These are phyloP conservation scores for Azorinus chamasolen DNA, from an alignment of 2,888 invertebrate species.

Conservation along the genomic window DNA sequence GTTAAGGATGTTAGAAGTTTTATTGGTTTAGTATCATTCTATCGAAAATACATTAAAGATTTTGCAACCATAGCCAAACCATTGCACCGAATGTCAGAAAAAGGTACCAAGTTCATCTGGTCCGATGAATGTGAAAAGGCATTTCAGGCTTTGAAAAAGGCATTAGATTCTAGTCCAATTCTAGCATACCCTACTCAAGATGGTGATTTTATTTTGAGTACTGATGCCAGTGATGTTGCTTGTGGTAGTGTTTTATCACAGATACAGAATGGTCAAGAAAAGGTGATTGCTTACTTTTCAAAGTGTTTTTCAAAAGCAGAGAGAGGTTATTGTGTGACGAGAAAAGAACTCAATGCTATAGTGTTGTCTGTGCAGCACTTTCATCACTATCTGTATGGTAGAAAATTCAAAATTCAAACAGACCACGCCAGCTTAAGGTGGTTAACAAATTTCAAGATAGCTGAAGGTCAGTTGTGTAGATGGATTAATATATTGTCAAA, in stretches of 20 bases:
- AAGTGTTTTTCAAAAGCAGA: slow-evolving; percentile 17
- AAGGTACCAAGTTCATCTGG: slow-evolving; percentile 21
- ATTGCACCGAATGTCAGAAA: slow-evolving; percentile 20
- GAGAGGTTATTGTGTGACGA: slow-evolving; percentile 16
- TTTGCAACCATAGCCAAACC: slow-evolving; percentile 30
- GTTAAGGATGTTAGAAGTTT: slow-evolving; percentile 33
- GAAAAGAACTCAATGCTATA: slow-evolving; percentile 4
- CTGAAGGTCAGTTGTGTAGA: slow-evolving; percentile 13
- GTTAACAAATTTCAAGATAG: slow-evolving; percentile 11
- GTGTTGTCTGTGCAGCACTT: slow-evolving; percentile 4
- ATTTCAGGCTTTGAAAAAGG: slow-evolving; percentile 10
- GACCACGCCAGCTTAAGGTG: slow-evolving; percentile 11
- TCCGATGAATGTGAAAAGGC: slow-evolving; percentile 15
- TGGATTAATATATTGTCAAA: slow-evolving; percentile 5
- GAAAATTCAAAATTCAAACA: background rate
- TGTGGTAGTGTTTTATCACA: slow-evolving; percentile 19
- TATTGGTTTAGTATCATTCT: slow-evolving; percentile 28
- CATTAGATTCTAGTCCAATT: slow-evolving; percentile 9
- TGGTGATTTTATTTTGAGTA: slow-evolving; percentile 19
- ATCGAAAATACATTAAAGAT: slow-evolving; percentile 29
- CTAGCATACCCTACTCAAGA: slow-evolving; percentile 14
- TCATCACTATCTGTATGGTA: slow-evolving; percentile 14
- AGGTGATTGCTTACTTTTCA: slow-evolving; percentile 16
- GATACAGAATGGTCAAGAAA: slow-evolving; percentile 27
- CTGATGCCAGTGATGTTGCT: slow-evolving; percentile 10